Conservation (phyloP, 2,797 vertebrate species). For the Sebastes flavidus region DNA sequence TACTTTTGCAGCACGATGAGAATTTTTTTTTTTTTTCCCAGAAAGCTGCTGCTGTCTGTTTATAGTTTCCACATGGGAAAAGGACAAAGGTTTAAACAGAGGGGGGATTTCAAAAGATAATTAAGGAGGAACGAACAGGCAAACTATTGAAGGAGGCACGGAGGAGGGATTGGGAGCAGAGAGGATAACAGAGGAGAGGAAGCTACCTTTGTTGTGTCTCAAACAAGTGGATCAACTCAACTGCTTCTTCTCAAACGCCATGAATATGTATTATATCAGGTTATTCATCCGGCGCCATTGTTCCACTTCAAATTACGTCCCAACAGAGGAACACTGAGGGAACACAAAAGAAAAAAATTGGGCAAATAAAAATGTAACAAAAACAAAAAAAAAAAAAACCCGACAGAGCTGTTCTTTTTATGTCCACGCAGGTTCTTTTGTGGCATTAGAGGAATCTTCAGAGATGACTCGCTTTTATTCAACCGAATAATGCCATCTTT, state of each 20-base stretch:
- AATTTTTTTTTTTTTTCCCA: constrained; percentile 26
- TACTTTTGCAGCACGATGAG: constrained; percentile 24
- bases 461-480: constrained; percentile 51
- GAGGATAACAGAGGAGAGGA: constrained; percentile 67
- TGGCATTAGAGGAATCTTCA: constrained; percentile 50
- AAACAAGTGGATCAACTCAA: constrained; percentile 71
- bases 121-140: constrained; percentile 74
- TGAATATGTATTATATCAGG: constrained; percentile 79
- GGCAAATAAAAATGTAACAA: constrained; percentile 54
- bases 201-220: constrained; percentile 74
- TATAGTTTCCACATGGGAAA: constrained; percentile 69
- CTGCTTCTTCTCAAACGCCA: constrained; percentile 60
- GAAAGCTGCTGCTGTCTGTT: constrained; percentile 65
- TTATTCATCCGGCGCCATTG: constrained; percentile 69
- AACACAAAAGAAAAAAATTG: constrained; percentile 51
- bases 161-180: constrained; percentile 72
- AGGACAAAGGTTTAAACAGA: constrained; percentile 72
- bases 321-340: constrained; percentile 46
- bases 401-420: constrained; percentile 52
- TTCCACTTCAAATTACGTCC: constrained; percentile 64
- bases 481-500: constrained; percentile 46
- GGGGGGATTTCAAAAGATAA: constrained; percentile 76
- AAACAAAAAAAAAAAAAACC: constrained; percentile 30
- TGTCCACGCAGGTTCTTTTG: constrained; percentile 51
- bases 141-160: constrained; percentile 63